A percentile compares a stretch with the other conserved stretches of the same genome.
Evolutionary conservation across 2,888 invertebrate species (phyloP).

Genomic region (Xanthia togata): DNA sequence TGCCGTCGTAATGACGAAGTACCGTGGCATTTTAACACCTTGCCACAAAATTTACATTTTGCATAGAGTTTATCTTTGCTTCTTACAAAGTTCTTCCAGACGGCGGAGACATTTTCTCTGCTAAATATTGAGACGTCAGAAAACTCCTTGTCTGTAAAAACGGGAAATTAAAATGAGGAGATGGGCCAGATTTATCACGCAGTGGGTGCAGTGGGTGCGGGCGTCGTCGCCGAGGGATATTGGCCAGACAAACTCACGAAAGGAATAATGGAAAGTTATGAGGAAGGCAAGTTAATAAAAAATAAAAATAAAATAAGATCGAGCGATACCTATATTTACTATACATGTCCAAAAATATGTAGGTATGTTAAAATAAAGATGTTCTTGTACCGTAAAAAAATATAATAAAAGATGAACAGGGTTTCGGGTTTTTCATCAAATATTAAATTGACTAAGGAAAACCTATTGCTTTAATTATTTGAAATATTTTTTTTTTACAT

Average conservation of each 20-base stretch:
- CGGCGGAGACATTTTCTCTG: not conserved
- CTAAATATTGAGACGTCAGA: not conserved
- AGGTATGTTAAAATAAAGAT: not conserved
- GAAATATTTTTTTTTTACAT: not conserved
- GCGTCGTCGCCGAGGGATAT: not conserved
- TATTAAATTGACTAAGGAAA: not conserved
- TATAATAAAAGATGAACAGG: not conserved
- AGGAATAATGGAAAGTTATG: not conserved
- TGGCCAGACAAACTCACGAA: not conserved
- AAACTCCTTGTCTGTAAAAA: constrained; percentile 10
- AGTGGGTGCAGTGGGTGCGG: not conserved
- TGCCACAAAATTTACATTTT: constrained; percentile 30
- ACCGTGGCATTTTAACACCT: not conserved
- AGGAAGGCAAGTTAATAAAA: not conserved
- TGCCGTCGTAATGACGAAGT: constrained; percentile 13
- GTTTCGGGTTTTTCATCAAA: not conserved
- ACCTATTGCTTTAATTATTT: not conserved
- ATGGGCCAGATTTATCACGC: not conserved
- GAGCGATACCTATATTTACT: not conserved
- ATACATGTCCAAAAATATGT: not conserved
- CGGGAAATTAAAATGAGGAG: too few species aligned
- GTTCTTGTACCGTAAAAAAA: not conserved
- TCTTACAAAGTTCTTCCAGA: constrained; percentile 27
- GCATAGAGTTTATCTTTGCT: constrained; percentile 27
- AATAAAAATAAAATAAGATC: not conserved